Evolutionary conservation across 2,888 invertebrate genomes (phyloP), one percentile per base, ranked within the genome.

Genomic region (Andrena camellia): DNA sequence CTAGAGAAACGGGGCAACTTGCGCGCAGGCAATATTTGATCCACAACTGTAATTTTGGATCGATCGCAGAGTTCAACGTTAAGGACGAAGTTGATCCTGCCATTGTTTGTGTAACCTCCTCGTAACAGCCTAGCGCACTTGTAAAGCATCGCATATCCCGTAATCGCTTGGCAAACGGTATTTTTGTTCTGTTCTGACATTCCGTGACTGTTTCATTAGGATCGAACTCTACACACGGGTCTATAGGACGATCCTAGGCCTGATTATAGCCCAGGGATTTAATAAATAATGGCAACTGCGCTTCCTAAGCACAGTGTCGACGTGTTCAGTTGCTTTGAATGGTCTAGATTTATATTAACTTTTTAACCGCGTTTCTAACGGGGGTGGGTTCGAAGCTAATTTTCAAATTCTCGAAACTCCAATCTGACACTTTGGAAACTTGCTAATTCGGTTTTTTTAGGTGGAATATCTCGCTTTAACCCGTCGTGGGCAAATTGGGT

Each of bases 21-120:
- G 23, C 26, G 20, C 23, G 57, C 13, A 13, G 10, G 26, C 26
- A 8, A 26, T 57, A 23, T 57, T 57, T 26, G 42, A 20, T 20
- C 13, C 26, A 3, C 1, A 23, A 23, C 23, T 57, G 4, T 57
- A 4, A 50, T 59, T 7, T n/a, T 33, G 52, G 52, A 66, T 60
- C 63, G 71, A 26, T 68, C 63, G 50, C 20, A 26, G 2, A 62
- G 63, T 72, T 77, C 20, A 54, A 63, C 33, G 60, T 64, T 66
- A 48, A 57, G 48, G 54, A 23, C 42, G 7, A 54, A 20, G 29
- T 67, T 13, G 48, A 66, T 13, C 68, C 5, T 63, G 20, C 50
- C 20, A 33, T 42, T 48, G 67, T 42, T 69, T 57, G 26, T 10
- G 4, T 23, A 23, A 23, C 57, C 10, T 4, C 57, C 10, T 4